Percentiles rank a stretch among this genome's conserved stretches.
phyloP scores from a whole-genome alignment of 2,888 invertebrate genomes.

The Creontiades dilutus region DNA sequence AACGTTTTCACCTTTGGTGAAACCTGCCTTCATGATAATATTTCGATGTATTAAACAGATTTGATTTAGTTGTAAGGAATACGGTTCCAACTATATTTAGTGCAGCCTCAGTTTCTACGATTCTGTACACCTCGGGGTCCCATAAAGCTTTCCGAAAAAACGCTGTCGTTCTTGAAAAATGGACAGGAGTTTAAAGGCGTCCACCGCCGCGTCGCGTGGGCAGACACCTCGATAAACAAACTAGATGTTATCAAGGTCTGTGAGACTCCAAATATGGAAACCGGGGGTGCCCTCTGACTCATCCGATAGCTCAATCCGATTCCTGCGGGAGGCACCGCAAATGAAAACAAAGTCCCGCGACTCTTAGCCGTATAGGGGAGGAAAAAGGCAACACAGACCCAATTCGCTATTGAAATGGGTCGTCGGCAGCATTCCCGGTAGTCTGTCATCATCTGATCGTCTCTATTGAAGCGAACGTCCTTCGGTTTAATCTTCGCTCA shows the following conservation, averaged over 20 bases:
- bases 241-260: conserved; percentile 69
- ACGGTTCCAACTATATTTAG: background rate
- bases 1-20: too few species aligned
- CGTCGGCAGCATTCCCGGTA: background rate
- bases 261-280: conserved; percentile 59
- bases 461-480: too few species aligned
- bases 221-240: conserved; percentile 64
- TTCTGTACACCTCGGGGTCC: background rate
- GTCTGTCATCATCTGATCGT: background rate
- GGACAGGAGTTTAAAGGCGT: conserved; percentile 46
- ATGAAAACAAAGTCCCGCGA: conserved; percentile 29
- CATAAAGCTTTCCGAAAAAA: background rate
- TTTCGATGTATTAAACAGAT: background rate
- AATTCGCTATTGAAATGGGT: background rate
- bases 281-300: conserved; percentile 40
- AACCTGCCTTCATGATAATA: too few species aligned
- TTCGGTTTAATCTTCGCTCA: too few species aligned
- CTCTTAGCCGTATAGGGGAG: background rate
- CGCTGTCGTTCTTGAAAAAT: background rate
- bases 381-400: background rate
- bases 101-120: background rate
- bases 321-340: conserved; percentile 13
- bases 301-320: conserved; percentile 61
- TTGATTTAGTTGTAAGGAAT: background rate
- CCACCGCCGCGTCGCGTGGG: conserved; percentile 60